phyloP scores from a whole-genome alignment of 1,140 invertebrate genomes.

The Conus ventricosus region DNA sequence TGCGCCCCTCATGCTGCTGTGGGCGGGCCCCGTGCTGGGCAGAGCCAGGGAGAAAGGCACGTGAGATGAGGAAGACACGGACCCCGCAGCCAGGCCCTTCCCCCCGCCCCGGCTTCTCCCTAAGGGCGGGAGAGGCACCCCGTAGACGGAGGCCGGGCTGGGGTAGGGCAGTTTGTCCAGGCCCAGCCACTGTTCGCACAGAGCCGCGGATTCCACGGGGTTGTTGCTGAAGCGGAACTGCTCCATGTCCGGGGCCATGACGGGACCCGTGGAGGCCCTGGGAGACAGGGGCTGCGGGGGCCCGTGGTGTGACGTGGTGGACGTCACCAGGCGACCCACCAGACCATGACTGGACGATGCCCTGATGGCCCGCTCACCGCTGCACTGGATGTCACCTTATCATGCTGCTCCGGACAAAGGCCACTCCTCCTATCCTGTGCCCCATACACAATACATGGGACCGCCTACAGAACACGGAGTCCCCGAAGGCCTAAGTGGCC shows the following conservation, averaged over 20 bases:
- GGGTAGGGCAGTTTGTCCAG: conserved; percentile 26
- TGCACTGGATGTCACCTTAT: background rate
- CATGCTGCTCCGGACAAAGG: background rate
- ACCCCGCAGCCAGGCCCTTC: background rate
- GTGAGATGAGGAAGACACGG: conserved; percentile 1
- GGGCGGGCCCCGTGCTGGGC: background rate
- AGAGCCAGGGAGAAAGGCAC: background rate
- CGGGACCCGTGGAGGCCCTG: background rate
- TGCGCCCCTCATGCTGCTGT: conserved; percentile 1
- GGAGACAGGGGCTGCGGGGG: background rate
- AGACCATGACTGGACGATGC: background rate
- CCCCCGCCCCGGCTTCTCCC: background rate
- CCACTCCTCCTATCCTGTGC: background rate
- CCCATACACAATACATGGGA: too few species aligned
- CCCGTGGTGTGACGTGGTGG: background rate
- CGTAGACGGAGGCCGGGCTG: background rate
- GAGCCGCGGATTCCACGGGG: conserved; percentile 4
- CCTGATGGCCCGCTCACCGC: background rate
- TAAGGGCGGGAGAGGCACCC: conserved; percentile 4
- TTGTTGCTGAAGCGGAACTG: background rate
- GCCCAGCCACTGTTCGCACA: conserved; percentile 37
- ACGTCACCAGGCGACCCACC: background rate
- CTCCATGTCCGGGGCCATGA: conserved; percentile 1
- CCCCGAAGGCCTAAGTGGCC: background rate
- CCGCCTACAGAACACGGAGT: too few species aligned